Evolutionary conservation across 2,888 invertebrate genomes (phyloP), one percentile per base, ranked within the genome.

Genomic region (Salticus scenicus): DNA sequence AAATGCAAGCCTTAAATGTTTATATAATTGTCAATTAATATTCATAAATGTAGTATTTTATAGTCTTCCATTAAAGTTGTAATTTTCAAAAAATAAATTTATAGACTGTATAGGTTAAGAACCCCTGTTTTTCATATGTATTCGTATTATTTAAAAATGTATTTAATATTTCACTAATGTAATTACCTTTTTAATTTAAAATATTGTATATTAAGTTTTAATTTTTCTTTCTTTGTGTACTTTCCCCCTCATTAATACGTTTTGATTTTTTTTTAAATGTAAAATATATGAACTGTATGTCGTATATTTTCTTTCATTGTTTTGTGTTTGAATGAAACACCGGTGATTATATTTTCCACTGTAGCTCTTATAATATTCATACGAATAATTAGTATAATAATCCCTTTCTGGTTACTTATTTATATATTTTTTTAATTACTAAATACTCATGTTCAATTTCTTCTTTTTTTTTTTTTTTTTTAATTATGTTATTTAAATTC

Each of bases 261-360:
- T n/a, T n/a, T n/a, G n/a, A 2, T 24, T 24, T 4, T 57, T 24
- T 17, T 24, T 57, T 24, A 24, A 57, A 17, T 57, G 57, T 57
- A n/a, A 2, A 10, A 24, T 24, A 24, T 20, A 57, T 57, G 14
- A 57, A 24, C 57, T 57, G 24, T 57, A 12, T 57, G 57, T 57
- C 24, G 57, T 57, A 24, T 17, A 4, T 24, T 57, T 4, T 24
- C 24, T 57, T 30, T 51, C 30, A 28, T 42, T 75, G 57, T 57
- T 28, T 24, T 77, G 17, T 70, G 33, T 77, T 47, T 77, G 77
- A 77, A 77, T 77, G 77, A 70, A 33, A 27, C 57, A 77, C 77
- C 77, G 77, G 77, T 77, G 77, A 77, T 28, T 69, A 69, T 69
- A 69, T 69, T 76, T 33, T 10, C 14, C 20, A n/a, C n/a, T n/a